These are phyloP conservation scores for Emys orbicularis DNA, from an alignment of 2,797 vertebrate genomes.

Conservation along the genomic window DNA sequence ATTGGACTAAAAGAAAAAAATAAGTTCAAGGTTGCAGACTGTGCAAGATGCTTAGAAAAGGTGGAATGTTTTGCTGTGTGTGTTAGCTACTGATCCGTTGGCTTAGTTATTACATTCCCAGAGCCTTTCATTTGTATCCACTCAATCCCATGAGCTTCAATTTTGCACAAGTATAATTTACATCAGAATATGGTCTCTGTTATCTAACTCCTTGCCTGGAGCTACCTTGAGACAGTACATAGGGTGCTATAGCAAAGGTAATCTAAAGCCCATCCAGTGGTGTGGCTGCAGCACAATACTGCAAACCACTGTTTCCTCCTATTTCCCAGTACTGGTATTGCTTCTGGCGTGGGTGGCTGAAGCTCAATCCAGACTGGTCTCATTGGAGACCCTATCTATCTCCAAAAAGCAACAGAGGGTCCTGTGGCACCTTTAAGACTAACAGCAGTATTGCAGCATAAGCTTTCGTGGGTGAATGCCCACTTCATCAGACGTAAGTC, in stretches of 20 bases:
- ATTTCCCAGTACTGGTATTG: not conserved
- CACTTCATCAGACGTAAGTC: no score
- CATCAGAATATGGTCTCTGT: not conserved
- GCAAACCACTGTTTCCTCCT: not conserved
- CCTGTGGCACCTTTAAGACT: no score
- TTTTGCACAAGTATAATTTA: not conserved
- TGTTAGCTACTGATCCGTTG: not conserved
- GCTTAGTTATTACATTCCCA: not conserved
- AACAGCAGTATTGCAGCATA: no score
- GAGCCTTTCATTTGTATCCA: not conserved
- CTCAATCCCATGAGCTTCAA: not conserved
- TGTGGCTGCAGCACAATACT: not conserved
- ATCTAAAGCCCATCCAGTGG: not conserved
- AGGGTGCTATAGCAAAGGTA: not conserved
- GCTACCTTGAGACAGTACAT: not conserved
- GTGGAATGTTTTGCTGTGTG: rapidly evolving
- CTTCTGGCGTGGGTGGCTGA: not conserved
- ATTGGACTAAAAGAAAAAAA: not conserved
- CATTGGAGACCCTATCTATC: not conserved
- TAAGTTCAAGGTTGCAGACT: rapidly evolving
- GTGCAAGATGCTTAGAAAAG: rapidly evolving
- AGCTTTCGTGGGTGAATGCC: no score
- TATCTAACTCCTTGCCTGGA: not conserved
- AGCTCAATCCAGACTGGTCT: not conserved
- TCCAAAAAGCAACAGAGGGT: no score